phyloP scores from a whole-genome alignment of 2,113 vertebrate species.

The Catharus bicknelli region DNA sequence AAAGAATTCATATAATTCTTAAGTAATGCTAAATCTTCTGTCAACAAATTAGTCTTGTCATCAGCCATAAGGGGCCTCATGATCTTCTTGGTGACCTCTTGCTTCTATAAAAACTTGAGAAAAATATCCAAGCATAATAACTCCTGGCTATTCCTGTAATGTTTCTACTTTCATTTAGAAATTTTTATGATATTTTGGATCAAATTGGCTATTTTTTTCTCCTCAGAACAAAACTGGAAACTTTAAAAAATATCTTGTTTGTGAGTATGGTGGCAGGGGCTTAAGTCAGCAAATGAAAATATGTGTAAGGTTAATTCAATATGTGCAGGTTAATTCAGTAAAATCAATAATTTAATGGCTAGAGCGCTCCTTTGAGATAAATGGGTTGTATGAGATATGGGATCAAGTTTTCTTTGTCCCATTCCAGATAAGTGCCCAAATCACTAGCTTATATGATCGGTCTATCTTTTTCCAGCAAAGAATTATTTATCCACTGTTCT shows the following conservation, averaged over 20 bases:
- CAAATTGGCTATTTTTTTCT: neutral
- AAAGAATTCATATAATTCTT: conserved; percentile 72
- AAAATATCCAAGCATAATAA: conserved; percentile 27
- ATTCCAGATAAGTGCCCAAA: neutral
- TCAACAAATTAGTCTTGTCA: conserved; percentile 72
- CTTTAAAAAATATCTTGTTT: neutral
- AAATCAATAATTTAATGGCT: conserved; percentile 52
- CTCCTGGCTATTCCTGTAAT: neutral
- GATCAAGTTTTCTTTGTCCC: neutral
- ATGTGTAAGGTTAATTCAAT: conserved; percentile 52
- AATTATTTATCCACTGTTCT: neutral
- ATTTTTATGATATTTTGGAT: neutral
- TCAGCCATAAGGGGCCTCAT: conserved; percentile 67
- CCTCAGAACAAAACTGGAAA: neutral
- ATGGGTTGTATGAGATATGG: neutral
- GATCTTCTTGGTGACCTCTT: conserved; percentile 66
- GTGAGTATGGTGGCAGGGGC: neutral
- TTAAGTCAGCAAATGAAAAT: conserved; percentile 27
- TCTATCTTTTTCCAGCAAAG: neutral
- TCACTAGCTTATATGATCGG: neutral
- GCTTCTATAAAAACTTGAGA: conserved; percentile 49
- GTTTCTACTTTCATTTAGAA: neutral
- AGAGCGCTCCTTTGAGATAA: neutral
- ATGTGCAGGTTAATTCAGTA: conserved; percentile 45
- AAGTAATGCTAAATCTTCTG: conserved; percentile 70